Evolutionary conservation across 1,140 invertebrate genomes (phyloP).

Genomic region (Aphelenchoides avenae): DNA sequence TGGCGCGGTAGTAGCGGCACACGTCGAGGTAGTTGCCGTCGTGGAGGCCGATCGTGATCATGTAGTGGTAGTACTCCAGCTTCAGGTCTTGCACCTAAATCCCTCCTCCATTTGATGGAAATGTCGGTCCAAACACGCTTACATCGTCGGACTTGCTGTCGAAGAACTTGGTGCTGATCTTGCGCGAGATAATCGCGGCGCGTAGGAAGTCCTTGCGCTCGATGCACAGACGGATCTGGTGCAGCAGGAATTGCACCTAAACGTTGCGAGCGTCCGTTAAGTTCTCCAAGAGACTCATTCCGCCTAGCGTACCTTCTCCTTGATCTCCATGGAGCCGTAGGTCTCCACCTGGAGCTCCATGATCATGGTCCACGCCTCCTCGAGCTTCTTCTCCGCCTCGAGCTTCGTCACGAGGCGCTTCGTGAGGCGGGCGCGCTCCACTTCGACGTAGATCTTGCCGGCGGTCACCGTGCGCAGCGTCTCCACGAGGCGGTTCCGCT

Average conservation of each 20-base stretch:
- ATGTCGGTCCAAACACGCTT: slow-evolving; percentile 61
- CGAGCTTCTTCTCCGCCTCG: slow-evolving; percentile 83
- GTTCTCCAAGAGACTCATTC: neutral
- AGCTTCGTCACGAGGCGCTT: slow-evolving; percentile 86
- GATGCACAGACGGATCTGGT: slow-evolving; percentile 95
- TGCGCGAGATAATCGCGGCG: slow-evolving; percentile 97
- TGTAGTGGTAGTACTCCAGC: slow-evolving; percentile 87
- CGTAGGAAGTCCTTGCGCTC: slow-evolving; percentile 92
- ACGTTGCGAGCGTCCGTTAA: slow-evolving; percentile 1
- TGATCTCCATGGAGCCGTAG: slow-evolving; percentile 96
- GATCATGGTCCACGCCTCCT: slow-evolving; percentile 83
- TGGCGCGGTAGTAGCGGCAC: slow-evolving; percentile 82
- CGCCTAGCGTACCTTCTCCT: slow-evolving; percentile 72
- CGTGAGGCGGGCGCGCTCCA: slow-evolving; percentile 90
- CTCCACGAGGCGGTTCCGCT: slow-evolving; percentile 88
- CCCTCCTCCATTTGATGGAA: too few relatives aligned
- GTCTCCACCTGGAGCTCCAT: slow-evolving; percentile 95
- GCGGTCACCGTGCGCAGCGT: slow-evolving; percentile 89
- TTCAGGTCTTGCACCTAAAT: slow-evolving; percentile 70
- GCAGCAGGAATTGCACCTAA: slow-evolving; percentile 77
- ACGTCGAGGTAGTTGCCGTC: slow-evolving; percentile 86
- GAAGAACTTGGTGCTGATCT: slow-evolving; percentile 95
- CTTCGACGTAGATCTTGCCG: slow-evolving; percentile 99
- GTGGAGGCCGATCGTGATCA: slow-evolving; percentile 95
- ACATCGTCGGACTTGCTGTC: slow-evolving; percentile 70